phyloP scores from a whole-genome alignment of 1,140 invertebrate species.

The Bicyclus anynana region DNA sequence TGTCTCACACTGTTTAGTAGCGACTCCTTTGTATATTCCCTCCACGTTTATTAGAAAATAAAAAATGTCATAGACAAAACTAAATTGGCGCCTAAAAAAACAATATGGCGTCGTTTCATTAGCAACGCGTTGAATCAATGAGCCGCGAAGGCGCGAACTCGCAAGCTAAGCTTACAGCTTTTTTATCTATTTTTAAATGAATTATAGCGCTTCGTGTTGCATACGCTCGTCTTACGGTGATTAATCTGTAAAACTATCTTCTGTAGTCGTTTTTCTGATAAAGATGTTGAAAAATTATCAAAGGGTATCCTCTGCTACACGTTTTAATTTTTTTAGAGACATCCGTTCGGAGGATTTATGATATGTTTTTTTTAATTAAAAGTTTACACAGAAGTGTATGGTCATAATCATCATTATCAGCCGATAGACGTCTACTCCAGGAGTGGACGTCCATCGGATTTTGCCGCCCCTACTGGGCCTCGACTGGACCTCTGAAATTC shows the following conservation, averaged over 20 bases:
- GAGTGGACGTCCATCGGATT: too few relatives aligned
- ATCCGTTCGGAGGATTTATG: conserved; percentile 4
- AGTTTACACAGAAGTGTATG: too few relatives aligned
- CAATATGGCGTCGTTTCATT: conserved; percentile 26
- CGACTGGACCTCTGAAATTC: too few relatives aligned
- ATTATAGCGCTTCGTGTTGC: conserved; percentile 37
- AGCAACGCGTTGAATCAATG: conserved; percentile 44
- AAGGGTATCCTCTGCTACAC: too few relatives aligned
- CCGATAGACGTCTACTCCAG: too few relatives aligned
- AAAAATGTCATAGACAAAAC: too few relatives aligned
- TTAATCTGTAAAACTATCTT: conserved; percentile 39
- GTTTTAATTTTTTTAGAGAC: conserved; percentile 6
- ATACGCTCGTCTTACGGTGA: conserved; percentile 34
- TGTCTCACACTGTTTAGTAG: too few relatives aligned
- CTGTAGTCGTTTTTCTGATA: conserved; percentile 12
- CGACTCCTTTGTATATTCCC: too few relatives aligned
- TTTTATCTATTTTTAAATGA: conserved; percentile 22
- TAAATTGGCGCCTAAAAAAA: conserved; percentile 53
- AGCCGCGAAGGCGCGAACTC: conserved; percentile 47
- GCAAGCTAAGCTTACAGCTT: conserved; percentile 6
- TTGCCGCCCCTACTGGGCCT: too few relatives aligned
- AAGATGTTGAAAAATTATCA: conserved; percentile 1
- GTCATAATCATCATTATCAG: too few relatives aligned
- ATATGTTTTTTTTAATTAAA: too few relatives aligned
- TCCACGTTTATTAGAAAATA: too few relatives aligned